phyloP scores from a whole-genome alignment of 2,797 vertebrate genomes.

The Fratercula arctica region DNA sequence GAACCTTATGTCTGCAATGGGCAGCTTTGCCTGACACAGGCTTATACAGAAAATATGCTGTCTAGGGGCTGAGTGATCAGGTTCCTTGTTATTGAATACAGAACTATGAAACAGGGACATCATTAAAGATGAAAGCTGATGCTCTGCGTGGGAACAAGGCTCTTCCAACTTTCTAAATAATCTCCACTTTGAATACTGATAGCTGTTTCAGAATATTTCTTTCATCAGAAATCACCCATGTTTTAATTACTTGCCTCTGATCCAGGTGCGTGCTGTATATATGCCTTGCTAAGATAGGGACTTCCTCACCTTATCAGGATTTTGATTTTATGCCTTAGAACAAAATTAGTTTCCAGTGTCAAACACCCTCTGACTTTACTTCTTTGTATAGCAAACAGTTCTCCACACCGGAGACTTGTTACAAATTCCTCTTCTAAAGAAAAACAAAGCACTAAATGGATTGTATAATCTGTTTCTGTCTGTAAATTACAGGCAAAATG shows the following conservation, averaged over 20 bases:
- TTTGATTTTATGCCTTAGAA: neutral
- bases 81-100: neutral
- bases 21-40: neutral
- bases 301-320: neutral
- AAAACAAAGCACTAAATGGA: neutral
- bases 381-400: neutral
- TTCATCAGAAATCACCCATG: neutral
- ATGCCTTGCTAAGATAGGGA: neutral
- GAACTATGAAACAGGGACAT: neutral
- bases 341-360: neutral
- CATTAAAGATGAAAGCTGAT: neutral
- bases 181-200: neutral
- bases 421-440: neutral
- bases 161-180: neutral
- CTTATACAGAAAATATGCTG: neutral
- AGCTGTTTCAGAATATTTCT: neutral
- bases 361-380: neutral
- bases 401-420: neutral
- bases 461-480: neutral
- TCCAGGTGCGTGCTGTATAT: neutral
- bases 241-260: neutral
- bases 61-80: neutral
- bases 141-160: neutral
- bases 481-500: neutral
- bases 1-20: constrained; percentile 19